phyloP scores from a whole-genome alignment of 2,797 vertebrate species.

The Xerus rutilus region DNA sequence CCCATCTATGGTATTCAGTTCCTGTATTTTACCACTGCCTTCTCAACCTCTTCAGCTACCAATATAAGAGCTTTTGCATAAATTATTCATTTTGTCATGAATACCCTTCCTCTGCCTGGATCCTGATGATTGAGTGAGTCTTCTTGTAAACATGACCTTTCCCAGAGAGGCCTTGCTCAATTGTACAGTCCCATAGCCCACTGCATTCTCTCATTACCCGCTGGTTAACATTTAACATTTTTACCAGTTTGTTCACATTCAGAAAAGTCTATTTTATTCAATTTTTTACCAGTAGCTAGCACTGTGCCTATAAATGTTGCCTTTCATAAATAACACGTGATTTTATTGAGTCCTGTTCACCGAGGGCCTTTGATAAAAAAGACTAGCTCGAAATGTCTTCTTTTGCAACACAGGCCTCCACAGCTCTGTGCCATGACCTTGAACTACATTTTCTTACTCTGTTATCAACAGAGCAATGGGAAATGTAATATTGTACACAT shows the following conservation, averaged over 20 bases:
- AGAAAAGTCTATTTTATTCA: neutral
- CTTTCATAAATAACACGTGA: neutral
- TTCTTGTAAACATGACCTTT: neutral
- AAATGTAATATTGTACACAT: neutral
- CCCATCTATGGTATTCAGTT: neutral
- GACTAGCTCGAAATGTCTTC: neutral
- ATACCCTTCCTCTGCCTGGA: neutral
- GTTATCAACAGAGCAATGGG: neutral
- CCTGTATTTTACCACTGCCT: neutral
- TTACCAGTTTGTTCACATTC: neutral
- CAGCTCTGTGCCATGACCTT: neutral
- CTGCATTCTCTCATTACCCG: neutral
- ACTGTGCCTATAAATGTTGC: neutral
- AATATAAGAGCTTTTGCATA: neutral
- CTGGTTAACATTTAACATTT: neutral
- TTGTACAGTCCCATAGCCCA: accelerated
- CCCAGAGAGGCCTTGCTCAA: neutral
- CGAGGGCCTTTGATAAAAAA: neutral
- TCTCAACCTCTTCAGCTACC: neutral
- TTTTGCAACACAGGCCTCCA: neutral
- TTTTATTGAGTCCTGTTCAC: neutral
- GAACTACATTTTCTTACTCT: neutral
- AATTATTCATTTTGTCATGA: neutral
- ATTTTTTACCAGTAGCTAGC: neutral
- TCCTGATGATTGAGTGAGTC: neutral